A percentile compares a stretch with the other conserved stretches of the same genome.
Conservation (phyloP, 1,140 invertebrate genomes). For the Lethrus apterus region DNA sequence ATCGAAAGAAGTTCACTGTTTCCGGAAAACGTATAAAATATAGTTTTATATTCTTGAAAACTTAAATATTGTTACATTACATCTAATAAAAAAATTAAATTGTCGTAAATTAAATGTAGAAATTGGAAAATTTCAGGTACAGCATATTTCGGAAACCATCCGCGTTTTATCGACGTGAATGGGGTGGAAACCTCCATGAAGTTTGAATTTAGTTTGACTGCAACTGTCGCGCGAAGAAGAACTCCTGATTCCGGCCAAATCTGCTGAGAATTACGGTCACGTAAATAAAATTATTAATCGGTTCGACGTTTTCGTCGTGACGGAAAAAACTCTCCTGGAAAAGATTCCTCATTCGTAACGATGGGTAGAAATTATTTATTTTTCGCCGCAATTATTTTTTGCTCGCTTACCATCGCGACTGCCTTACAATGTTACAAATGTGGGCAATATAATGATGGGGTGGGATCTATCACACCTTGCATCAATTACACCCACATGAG, state of each 20-base stretch:
- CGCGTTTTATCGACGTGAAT: neutral
- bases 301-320: no score
- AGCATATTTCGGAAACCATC: no score
- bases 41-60: no score
- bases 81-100: no score
- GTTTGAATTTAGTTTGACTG: conserved; percentile 16
- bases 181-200: conserved; percentile 1
- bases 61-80: no score
- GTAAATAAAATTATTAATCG: neutral
- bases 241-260: conserved; percentile 1
- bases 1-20: no score
- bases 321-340: no score
- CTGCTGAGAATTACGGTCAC: neutral
- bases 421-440: conserved; percentile 65
- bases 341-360: neutral
- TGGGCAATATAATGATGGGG: conserved; percentile 72
- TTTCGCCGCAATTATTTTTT: conserved; percentile 15
- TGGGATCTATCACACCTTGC: conserved; percentile 72
- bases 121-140: no score
- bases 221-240: conserved; percentile 1
- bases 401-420: conserved; percentile 26
- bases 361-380: conserved; percentile 20
- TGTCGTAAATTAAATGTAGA: no score
- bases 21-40: no score
- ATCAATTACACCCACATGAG: conserved; percentile 63